Percentiles rank a stretch among this genome's conserved stretches.
phyloP scores from a whole-genome alignment of 1,140 invertebrate species.

The Drosophila pectinifera region DNA sequence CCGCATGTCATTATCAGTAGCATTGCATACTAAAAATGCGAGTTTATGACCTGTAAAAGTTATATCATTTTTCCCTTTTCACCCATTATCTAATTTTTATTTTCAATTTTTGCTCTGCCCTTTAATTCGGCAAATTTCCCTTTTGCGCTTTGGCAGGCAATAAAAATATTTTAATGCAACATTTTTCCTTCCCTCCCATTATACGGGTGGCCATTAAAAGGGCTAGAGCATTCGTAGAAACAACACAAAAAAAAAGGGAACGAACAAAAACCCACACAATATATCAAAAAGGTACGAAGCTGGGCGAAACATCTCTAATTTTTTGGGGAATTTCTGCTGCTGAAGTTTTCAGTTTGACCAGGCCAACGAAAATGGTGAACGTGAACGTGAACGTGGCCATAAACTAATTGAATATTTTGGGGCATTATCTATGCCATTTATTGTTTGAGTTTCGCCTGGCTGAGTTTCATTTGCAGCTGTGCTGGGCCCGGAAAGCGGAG shows the following conservation, averaged over 20 bases:
- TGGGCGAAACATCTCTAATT: constrained; percentile 54
- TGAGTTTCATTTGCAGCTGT: constrained; percentile 75
- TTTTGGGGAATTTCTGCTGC: constrained; percentile 45
- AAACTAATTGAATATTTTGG: constrained; percentile 82
- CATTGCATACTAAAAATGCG: constrained; percentile 22
- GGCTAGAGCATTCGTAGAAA: constrained; percentile 51
- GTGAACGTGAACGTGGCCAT: constrained; percentile 71
- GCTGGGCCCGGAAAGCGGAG: neutral
- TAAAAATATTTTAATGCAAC: constrained; percentile 82
- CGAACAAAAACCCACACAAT: constrained; percentile 17
- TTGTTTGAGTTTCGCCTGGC: constrained; percentile 78
- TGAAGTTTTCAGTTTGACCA: constrained; percentile 41
- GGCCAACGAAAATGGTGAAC: constrained; percentile 48
- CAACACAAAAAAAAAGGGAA: neutral
- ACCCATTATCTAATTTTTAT: constrained; percentile 72
- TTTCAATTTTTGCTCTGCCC: constrained; percentile 68
- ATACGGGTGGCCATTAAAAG: constrained; percentile 66
- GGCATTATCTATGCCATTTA: constrained; percentile 82
- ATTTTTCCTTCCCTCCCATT: constrained; percentile 45
- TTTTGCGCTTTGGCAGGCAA: constrained; percentile 53
- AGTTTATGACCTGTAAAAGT: constrained; percentile 68
- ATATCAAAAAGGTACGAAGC: constrained; percentile 58
- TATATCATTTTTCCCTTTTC: constrained; percentile 35
- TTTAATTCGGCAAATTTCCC: constrained; percentile 55
- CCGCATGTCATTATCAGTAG: constrained; percentile 30